These are phyloP conservation scores for Ashinkailepas kermadecensis DNA, from an alignment of 2,888 invertebrate genomes.

Conservation along the genomic window DNA sequence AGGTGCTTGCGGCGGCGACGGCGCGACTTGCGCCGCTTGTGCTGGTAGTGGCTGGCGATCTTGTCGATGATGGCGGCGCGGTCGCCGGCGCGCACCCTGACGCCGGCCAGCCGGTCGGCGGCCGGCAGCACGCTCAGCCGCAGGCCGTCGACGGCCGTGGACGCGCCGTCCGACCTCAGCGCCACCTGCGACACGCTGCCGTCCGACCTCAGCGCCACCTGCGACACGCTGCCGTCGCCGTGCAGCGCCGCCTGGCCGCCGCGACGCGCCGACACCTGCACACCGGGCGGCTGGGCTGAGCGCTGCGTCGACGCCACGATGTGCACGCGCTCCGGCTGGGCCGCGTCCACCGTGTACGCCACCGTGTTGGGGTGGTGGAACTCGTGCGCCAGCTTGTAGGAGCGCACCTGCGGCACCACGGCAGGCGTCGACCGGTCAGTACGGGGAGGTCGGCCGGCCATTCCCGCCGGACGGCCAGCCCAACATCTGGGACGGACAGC, in stretches of 20 bases:
- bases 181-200: constrained; percentile 24
- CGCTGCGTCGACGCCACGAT: constrained; percentile 1
- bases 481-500: too few species aligned
- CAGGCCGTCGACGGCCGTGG: not conserved
- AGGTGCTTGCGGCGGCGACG: constrained; percentile 15
- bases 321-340: not conserved
- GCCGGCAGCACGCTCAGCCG: not conserved
- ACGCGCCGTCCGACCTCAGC: constrained; percentile 1
- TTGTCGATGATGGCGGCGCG: constrained; percentile 6
- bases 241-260: constrained; percentile 13
- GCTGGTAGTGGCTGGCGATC: constrained; percentile 10
- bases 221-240: constrained; percentile 25
- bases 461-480: too few species aligned
- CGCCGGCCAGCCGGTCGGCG: not conserved
- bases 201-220: constrained; percentile 20
- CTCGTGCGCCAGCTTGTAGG: constrained; percentile 30
- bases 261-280: not conserved
- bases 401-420: constrained; percentile 27
- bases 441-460: too few species aligned
- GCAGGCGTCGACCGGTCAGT: too few species aligned
- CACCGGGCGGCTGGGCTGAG: not conserved
- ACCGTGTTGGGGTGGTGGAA: constrained; percentile 27
- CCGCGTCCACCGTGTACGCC: constrained; percentile 15
- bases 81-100: constrained; percentile 6
- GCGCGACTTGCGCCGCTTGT: constrained; percentile 2